These are phyloP conservation scores for Acrossocheilus wenchowensis DNA, from an alignment of 2,797 vertebrate genomes.

Conservation along the genomic window DNA sequence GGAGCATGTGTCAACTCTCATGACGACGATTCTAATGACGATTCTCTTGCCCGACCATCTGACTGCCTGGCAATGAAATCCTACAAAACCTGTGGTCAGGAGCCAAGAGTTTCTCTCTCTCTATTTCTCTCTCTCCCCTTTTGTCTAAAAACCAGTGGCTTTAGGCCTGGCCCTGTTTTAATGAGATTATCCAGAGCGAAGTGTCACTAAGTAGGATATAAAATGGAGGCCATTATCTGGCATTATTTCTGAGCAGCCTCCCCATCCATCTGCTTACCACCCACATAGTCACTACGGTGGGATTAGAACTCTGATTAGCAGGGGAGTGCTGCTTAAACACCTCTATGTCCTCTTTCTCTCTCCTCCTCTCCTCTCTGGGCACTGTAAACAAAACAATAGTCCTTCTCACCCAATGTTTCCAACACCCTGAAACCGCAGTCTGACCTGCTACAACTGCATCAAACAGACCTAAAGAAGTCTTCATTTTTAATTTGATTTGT, in stretches of 20 bases:
- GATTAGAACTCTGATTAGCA: conserved; percentile 82
- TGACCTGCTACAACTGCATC: not conserved
- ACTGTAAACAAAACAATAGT: conserved; percentile 31
- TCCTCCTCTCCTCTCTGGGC: conserved; percentile 19
- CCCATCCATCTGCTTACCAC: conserved; percentile 83
- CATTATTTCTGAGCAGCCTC: conserved; percentile 81
- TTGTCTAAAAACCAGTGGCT: conserved; percentile 63
- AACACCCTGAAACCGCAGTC: conserved; percentile 8
- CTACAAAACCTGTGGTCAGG: conserved; percentile 45
- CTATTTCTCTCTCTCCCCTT: conserved; percentile 32
- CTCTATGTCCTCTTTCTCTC: conserved; percentile 66
- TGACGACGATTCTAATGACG: conserved; percentile 37
- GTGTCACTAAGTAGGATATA: conserved; percentile 88
- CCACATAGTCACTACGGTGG: conserved; percentile 80
- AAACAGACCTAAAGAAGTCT: not conserved
- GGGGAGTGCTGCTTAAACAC: conserved; percentile 82
- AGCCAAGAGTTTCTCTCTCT: conserved; percentile 31
- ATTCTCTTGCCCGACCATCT: conserved; percentile 47
- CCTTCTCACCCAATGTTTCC: not conserved
- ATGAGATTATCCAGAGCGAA: conserved; percentile 86
- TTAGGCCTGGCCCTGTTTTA: conserved; percentile 77
- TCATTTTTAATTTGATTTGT: not conserved
- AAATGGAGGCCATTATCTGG: conserved; percentile 87
- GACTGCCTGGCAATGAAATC: conserved; percentile 46
- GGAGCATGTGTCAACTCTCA: conserved; percentile 39